These are phyloP conservation scores for Cryptus armator DNA, from an alignment of 2,888 invertebrate genomes.

Conservation along the genomic window DNA sequence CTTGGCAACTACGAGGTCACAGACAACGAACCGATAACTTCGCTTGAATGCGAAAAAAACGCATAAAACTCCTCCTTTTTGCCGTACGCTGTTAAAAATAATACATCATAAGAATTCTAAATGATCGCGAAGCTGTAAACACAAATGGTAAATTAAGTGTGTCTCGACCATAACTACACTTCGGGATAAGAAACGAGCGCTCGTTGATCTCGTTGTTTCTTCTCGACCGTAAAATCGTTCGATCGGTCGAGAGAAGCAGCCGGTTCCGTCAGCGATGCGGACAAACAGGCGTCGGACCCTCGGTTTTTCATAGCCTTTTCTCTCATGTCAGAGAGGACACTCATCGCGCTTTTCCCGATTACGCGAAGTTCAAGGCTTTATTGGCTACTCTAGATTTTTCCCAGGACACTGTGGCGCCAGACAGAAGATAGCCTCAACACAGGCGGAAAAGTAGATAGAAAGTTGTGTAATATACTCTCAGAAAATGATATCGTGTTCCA, in stretches of 20 bases:
- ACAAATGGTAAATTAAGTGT: background rate
- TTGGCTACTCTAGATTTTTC: conserved; percentile 56
- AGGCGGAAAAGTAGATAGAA: conserved; percentile 37
- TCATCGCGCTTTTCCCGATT: conserved; percentile 59
- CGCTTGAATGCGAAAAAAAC: too few species aligned
- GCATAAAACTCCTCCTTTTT: too few species aligned
- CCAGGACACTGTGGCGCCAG: conserved; percentile 60
- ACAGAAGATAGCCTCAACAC: conserved; percentile 11
- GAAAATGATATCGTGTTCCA: conserved; percentile 41
- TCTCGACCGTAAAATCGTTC: conserved; percentile 5
- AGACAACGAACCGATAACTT: too few species aligned
- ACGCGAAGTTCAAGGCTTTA: conserved; percentile 74
- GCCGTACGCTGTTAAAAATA: background rate
- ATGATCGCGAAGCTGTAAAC: background rate
- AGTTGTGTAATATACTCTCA: conserved; percentile 30
- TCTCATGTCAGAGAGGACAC: conserved; percentile 32
- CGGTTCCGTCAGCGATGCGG: conserved; percentile 4
- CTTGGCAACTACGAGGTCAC: too few species aligned
- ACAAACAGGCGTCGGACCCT: conserved; percentile 21
- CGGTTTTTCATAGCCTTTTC: conserved; percentile 29
- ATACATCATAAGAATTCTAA: background rate
- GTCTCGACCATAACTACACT: background rate
- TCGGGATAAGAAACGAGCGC: background rate
- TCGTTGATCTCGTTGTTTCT: conserved; percentile 6
- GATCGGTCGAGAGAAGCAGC: conserved; percentile 2